Conservation (phyloP, 2,797 vertebrate genomes). For the Clamator glandarius region DNA sequence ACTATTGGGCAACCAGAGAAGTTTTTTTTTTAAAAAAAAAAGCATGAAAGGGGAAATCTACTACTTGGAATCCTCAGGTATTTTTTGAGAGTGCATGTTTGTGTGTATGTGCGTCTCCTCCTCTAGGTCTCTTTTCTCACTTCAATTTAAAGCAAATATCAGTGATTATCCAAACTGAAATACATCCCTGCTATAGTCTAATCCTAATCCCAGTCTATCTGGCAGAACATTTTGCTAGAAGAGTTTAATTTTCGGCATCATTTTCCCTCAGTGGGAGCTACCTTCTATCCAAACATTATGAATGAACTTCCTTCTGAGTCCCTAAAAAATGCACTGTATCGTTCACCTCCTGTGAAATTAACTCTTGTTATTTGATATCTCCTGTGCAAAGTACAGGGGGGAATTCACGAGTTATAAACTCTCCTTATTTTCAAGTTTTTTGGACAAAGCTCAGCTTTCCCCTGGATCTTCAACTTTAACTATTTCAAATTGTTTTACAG, state of each 20-base stretch:
- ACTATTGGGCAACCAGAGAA: not conserved
- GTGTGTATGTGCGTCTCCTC: not conserved
- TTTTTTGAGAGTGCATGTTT: not conserved
- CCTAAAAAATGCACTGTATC: conserved; percentile 15
- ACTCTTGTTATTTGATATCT: not conserved
- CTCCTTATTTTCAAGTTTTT: conserved; percentile 34
- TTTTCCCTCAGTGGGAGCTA: not conserved
- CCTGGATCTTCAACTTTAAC: conserved; percentile 23
- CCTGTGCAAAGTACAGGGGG: not conserved
- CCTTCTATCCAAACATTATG: conserved; percentile 26
- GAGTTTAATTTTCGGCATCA: conserved; percentile 7
- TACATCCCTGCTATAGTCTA: not conserved
- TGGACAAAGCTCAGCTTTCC: conserved; percentile 31
- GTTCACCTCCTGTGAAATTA: conserved; percentile 42
- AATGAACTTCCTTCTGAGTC: conserved; percentile 19
- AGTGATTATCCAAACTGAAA: not conserved
- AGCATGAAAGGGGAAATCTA: not conserved
- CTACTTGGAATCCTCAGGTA: not conserved
- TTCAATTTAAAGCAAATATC: not conserved
- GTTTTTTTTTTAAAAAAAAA: not conserved
- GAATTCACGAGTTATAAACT: conserved; percentile 46
- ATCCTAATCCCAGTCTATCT: not conserved
- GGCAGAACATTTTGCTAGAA: not conserved
- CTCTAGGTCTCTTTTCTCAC: not conserved
- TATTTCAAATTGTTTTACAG: not conserved